Conservation (phyloP, 2,113 vertebrate species). For the Caretta caretta region DNA sequence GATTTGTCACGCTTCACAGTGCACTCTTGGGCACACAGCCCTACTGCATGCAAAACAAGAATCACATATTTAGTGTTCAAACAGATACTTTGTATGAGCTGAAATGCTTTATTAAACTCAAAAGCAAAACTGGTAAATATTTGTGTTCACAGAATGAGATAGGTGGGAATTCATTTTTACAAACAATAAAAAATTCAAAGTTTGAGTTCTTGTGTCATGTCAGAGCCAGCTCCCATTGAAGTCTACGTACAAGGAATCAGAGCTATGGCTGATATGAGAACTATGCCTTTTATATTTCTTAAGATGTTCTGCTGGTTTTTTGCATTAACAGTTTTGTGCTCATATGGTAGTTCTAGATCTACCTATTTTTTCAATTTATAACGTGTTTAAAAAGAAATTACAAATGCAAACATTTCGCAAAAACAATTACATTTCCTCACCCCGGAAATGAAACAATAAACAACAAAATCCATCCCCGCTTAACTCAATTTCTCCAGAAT, state of each 20-base stretch:
- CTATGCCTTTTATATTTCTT: conserved; percentile 25
- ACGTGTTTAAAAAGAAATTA: not conserved
- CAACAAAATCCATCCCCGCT: not conserved
- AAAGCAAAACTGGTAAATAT: conserved; percentile 30
- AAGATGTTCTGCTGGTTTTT: conserved; percentile 20
- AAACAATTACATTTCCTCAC: not conserved
- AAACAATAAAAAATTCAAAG: conserved; percentile 1
- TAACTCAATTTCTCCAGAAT: not conserved
- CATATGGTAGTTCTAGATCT: not conserved
- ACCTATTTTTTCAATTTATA: not conserved
- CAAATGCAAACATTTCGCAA: not conserved
- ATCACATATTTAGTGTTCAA: conserved; percentile 43
- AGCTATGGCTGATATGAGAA: not conserved
- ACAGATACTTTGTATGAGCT: conserved; percentile 35
- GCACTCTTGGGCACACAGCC: conserved; percentile 2
- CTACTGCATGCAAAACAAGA: conserved; percentile 51
- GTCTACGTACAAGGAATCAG: not conserved
- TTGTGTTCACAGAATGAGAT: not conserved
- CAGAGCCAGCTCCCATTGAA: not conserved
- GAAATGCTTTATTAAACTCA: conserved; percentile 58
- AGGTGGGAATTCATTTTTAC: not conserved
- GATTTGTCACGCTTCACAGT: conserved; percentile 10
- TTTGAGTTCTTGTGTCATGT: not conserved
- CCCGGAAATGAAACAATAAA: not conserved
- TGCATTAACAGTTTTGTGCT: not conserved